phyloP scores from a whole-genome alignment of 2,888 invertebrate genomes.

The Drosophila limbata region DNA sequence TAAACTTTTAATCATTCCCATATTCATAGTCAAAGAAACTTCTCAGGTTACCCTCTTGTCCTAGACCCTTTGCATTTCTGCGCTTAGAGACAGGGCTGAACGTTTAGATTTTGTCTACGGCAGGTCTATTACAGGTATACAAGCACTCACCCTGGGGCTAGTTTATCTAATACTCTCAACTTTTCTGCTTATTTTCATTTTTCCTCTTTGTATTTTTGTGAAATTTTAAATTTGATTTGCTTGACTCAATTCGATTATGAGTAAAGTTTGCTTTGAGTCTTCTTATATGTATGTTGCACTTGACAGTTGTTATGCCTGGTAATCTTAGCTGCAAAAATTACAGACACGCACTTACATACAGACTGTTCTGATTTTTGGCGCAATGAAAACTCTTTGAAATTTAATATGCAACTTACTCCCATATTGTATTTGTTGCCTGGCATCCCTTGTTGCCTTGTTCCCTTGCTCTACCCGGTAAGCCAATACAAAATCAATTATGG shows the following conservation, averaged over 20 bases:
- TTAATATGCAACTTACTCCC: conserved; percentile 63
- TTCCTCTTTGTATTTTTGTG: conserved; percentile 7
- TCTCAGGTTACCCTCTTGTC: conserved; percentile 25
- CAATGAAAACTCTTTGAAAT: conserved; percentile 71
- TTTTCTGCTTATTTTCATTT: conserved; percentile 5
- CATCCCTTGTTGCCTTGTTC: conserved; percentile 44
- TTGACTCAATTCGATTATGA: conserved; percentile 63
- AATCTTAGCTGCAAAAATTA: conserved; percentile 47
- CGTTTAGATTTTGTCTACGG: conserved; percentile 42
- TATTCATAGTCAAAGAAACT: not conserved
- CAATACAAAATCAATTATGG: conserved; percentile 81
- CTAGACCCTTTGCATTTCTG: conserved; percentile 31
- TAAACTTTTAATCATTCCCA: too few species aligned
- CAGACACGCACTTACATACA: conserved; percentile 9
- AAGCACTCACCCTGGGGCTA: conserved; percentile 30
- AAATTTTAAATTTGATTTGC: conserved; percentile 67
- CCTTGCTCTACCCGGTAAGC: conserved; percentile 39
- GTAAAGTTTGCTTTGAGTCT: conserved; percentile 15
- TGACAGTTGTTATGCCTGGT: conserved; percentile 52
- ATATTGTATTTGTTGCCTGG: conserved; percentile 26
- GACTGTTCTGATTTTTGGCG: conserved; percentile 39
- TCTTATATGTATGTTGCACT: conserved; percentile 36
- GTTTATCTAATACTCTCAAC: conserved; percentile 24
- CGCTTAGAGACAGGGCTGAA: conserved; percentile 30
- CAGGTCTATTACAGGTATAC: conserved; percentile 71